phyloP scores from a whole-genome alignment of 2,113 vertebrate species.

The Helogale parvula region DNA sequence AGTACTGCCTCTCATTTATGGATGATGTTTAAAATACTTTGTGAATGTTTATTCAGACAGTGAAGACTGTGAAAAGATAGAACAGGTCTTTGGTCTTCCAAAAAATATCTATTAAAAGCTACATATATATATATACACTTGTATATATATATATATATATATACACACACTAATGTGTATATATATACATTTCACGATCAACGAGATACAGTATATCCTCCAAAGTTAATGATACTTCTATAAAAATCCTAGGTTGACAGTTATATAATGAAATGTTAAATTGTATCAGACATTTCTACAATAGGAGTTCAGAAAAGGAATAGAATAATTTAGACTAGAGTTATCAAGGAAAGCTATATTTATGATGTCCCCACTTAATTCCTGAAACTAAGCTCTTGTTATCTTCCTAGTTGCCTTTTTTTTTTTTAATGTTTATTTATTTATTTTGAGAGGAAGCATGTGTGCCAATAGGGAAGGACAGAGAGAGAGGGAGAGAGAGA shows the following conservation, averaged over 20 bases:
- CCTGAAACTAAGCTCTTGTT: not conserved
- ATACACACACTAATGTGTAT: not conserved
- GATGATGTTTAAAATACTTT: slow-evolving; percentile 22
- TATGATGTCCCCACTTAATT: not conserved
- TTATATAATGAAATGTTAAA: slow-evolving; percentile 47
- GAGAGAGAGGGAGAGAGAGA: too few species aligned
- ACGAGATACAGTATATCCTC: not conserved
- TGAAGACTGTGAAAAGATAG: slow-evolving; percentile 11
- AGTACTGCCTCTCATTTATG: not conserved
- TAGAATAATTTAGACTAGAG: not conserved
- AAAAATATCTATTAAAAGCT: slow-evolving; percentile 24
- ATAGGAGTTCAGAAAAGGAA: slow-evolving; percentile 19
- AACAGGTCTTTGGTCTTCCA: not conserved
- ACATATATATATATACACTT: not conserved
- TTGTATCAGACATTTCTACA: slow-evolving; percentile 11
- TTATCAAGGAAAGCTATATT: not conserved
- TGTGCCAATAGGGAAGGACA: too few species aligned
- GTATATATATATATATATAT: not conserved
- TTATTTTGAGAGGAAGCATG: too few species aligned
- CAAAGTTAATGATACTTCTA: slow-evolving; percentile 34
- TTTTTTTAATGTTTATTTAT: too few species aligned
- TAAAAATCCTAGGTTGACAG: slow-evolving; percentile 30
- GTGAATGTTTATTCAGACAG: slow-evolving; percentile 1
- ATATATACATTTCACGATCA: not conserved
- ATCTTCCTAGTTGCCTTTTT: not conserved